Percentiles rank a stretch among this genome's conserved stretches.
These are phyloP conservation scores for Desoria tigrina DNA, from an alignment of 2,888 invertebrate species.

Conservation along the genomic window DNA sequence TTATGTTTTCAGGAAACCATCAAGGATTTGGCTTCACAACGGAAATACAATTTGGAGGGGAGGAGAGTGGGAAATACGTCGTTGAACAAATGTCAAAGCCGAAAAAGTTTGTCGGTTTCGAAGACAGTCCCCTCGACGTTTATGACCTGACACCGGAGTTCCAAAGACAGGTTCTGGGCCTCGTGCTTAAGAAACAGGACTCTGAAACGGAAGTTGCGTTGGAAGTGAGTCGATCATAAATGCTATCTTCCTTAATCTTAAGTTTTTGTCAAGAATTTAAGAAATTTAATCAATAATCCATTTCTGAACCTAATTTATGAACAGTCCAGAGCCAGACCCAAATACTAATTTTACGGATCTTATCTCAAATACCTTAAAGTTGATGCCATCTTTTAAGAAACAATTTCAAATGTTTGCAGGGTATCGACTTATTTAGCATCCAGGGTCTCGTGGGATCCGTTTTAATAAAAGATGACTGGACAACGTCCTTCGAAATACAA, in stretches of 20 bases:
- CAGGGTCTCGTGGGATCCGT: conserved; percentile 37
- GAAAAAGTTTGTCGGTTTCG: conserved; percentile 32
- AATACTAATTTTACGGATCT: no score
- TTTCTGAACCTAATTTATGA: no score
- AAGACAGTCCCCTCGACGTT: conserved; percentile 41
- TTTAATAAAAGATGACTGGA: conserved; percentile 40
- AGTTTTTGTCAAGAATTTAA: no score
- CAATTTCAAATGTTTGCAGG: neutral
- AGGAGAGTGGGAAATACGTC: conserved; percentile 32
- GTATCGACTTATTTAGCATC: conserved; percentile 33
- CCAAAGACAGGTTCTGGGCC: conserved; percentile 37
- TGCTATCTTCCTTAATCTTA: neutral
- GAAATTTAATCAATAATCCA: no score
- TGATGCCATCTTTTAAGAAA: neutral
- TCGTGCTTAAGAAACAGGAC: conserved; percentile 28
- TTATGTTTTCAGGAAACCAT: conserved; percentile 4
- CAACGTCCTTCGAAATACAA: conserved; percentile 35
- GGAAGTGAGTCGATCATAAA: neutral
- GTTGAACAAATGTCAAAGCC: conserved; percentile 42
- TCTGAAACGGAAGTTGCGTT: conserved; percentile 15
- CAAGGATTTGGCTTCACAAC: conserved; percentile 41
- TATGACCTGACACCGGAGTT: conserved; percentile 31
- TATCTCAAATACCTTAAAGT: no score
- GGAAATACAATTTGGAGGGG: conserved; percentile 30
- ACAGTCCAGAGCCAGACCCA: no score